phyloP scores from a whole-genome alignment of 2,888 invertebrate species.

The Melieria omissa region DNA sequence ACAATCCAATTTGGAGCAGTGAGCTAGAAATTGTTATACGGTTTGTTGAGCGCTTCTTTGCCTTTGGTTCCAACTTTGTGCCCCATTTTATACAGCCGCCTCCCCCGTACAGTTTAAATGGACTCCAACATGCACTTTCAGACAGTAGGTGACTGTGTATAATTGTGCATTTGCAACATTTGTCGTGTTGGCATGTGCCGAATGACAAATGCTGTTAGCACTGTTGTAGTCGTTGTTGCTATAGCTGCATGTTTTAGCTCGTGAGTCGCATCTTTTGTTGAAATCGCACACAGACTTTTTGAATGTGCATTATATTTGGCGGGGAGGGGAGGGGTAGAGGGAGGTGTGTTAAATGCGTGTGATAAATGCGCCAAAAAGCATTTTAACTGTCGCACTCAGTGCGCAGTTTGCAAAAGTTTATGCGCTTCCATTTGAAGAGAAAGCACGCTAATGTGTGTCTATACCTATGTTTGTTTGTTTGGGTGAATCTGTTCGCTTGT shows the following conservation, averaged over 20 bases:
- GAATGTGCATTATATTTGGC: neutral
- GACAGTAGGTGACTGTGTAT: slow-evolving; percentile 2
- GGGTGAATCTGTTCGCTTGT: slow-evolving; percentile 1
- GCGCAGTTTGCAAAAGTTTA: neutral
- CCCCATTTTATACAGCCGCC: too few species aligned
- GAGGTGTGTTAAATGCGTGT: slow-evolving; percentile 2
- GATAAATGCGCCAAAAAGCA: slow-evolving; percentile 28
- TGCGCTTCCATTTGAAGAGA: neutral
- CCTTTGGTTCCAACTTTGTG: too few species aligned
- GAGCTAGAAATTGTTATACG: too few species aligned
- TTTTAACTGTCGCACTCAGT: slow-evolving; percentile 28
- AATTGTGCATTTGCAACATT: slow-evolving; percentile 36
- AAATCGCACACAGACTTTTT: neutral
- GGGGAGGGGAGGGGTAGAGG: neutral
- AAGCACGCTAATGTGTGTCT: too few species aligned
- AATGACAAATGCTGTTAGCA: slow-evolving; percentile 22
- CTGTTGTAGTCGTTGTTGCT: slow-evolving; percentile 5
- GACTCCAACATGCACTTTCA: slow-evolving; percentile 26
- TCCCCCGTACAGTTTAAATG: neutral
- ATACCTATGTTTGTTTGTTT: neutral
- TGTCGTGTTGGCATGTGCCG: slow-evolving; percentile 14
- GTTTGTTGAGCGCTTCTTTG: too few species aligned
- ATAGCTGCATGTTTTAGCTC: neutral
- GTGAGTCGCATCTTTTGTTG: neutral
- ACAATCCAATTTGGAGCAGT: too few species aligned